Conservation (phyloP, 2,888 invertebrate genomes). For the Penaeus monodon region DNA sequence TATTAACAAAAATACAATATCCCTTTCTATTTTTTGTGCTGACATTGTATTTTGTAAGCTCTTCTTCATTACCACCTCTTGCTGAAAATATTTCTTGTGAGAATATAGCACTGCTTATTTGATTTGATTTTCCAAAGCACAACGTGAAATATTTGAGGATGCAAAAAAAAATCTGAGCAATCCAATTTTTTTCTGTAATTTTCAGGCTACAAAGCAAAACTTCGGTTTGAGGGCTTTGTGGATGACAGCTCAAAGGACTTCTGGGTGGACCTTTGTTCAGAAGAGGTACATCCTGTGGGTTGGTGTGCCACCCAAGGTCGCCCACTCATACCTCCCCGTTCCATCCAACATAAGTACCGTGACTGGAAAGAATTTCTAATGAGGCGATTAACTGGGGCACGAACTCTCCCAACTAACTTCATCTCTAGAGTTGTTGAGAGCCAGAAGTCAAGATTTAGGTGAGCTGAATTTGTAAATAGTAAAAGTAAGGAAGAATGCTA, state of each 20-base stretch:
- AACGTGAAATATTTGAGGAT: neutral
- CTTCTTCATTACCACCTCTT: no score
- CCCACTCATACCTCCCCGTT: conserved; percentile 88
- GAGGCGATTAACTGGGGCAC: conserved; percentile 91
- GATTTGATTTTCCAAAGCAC: neutral
- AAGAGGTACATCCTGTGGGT: conserved; percentile 95
- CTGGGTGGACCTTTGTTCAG: conserved; percentile 95
- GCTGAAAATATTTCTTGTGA: no score
- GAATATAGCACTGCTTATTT: no score
- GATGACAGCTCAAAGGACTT: conserved; percentile 90
- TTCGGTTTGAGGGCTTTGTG: conserved; percentile 92
- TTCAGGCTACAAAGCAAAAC: conserved; percentile 74
- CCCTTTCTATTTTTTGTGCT: no score
- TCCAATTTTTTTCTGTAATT: conserved; percentile 2
- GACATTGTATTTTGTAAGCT: no score
- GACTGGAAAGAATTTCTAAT: conserved; percentile 98
- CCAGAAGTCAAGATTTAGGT: conserved; percentile 82
- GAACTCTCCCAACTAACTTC: conserved; percentile 93
- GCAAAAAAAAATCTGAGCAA: neutral
- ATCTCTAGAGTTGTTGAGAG: conserved; percentile 82
- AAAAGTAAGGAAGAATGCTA: no score
- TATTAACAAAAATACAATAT: no score
- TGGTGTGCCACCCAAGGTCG: conserved; percentile 97
- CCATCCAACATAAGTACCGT: conserved; percentile 79
- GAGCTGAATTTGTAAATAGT: conserved; percentile 43